Conservation (phyloP, 2,797 vertebrate genomes). For the Mormyrops boulengeri region DNA sequence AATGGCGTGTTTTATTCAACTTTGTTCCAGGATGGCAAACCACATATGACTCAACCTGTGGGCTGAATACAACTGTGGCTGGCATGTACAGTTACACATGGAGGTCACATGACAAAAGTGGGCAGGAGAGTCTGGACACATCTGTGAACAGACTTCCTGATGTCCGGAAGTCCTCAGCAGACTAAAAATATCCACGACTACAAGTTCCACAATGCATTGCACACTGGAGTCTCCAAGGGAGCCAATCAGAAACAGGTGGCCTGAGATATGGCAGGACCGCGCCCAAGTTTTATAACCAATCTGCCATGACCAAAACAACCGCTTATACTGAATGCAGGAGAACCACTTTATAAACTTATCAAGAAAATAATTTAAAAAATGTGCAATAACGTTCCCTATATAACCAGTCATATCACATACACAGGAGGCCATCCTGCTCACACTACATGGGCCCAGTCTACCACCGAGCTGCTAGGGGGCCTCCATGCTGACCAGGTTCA, state of each 20-base stretch:
- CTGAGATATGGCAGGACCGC: conserved; percentile 1
- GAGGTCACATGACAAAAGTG: conserved; percentile 15
- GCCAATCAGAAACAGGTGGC: conserved; percentile 7
- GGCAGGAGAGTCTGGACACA: not conserved
- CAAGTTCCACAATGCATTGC: conserved; percentile 12
- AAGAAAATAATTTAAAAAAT: conserved; percentile 15
- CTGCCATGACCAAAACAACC: conserved; percentile 8
- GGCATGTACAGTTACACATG: conserved; percentile 27
- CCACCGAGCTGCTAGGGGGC: not conserved
- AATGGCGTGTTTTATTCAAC: conserved; percentile 55
- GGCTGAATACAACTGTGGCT: conserved; percentile 26
- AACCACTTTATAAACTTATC: not conserved
- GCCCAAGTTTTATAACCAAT: conserved; percentile 1
- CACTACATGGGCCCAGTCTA: not conserved
- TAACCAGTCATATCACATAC: conserved; percentile 1
- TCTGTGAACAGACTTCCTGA: not conserved
- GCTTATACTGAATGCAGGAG: conserved; percentile 9
- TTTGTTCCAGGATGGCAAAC: conserved; percentile 64
- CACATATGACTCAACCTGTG: conserved; percentile 51
- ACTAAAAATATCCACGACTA: conserved; percentile 15
- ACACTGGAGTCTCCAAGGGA: conserved; percentile 18
- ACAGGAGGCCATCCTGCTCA: conserved; percentile 8
- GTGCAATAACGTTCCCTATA: conserved; percentile 18
- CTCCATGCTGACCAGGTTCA: conserved; percentile 9
- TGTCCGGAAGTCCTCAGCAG: not conserved